phyloP scores from a whole-genome alignment of 2,888 invertebrate genomes.

The Lymantria dispar region DNA sequence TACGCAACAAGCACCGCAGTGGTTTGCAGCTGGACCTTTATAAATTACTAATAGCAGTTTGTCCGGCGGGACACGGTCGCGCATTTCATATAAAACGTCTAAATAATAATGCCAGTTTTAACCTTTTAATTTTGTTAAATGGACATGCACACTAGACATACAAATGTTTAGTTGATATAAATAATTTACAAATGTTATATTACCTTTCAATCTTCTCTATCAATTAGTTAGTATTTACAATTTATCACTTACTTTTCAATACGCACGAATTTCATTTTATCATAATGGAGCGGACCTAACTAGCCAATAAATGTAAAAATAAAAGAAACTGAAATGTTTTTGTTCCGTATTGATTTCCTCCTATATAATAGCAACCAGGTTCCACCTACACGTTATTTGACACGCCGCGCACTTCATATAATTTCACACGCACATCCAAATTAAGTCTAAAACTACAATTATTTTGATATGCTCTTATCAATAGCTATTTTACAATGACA shows the following conservation, averaged over 20 bases:
- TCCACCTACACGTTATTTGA: conserved; percentile 27
- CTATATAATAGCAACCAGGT: conserved; percentile 30
- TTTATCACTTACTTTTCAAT: conserved; percentile 2
- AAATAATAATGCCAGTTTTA: not conserved
- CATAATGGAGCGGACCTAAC: conserved; percentile 19
- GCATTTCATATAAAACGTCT: conserved; percentile 6
- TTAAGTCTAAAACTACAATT: conserved; percentile 74
- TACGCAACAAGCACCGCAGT: no score
- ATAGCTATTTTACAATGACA: conserved; percentile 71
- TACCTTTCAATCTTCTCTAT: conserved; percentile 3
- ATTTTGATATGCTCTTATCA: conserved; percentile 79
- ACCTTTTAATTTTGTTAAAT: not conserved
- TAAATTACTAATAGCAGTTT: conserved; percentile 48
- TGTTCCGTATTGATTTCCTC: conserved; percentile 11
- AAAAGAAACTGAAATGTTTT: conserved; percentile 5
- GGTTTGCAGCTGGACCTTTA: conserved; percentile 1
- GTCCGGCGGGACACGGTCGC: conserved; percentile 46
- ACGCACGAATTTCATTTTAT: conserved; percentile 1
- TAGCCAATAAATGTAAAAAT: conserved; percentile 9
- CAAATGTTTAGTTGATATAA: conserved; percentile 5
- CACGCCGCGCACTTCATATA: conserved; percentile 39
- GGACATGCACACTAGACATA: conserved; percentile 2
- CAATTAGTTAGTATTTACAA: conserved; percentile 9
- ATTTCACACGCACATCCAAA: conserved; percentile 55
- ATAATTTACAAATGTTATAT: conserved; percentile 5